These are phyloP conservation scores for Pseudomyrmex concolor DNA, from an alignment of 1,140 invertebrate genomes.

Conservation along the genomic window DNA sequence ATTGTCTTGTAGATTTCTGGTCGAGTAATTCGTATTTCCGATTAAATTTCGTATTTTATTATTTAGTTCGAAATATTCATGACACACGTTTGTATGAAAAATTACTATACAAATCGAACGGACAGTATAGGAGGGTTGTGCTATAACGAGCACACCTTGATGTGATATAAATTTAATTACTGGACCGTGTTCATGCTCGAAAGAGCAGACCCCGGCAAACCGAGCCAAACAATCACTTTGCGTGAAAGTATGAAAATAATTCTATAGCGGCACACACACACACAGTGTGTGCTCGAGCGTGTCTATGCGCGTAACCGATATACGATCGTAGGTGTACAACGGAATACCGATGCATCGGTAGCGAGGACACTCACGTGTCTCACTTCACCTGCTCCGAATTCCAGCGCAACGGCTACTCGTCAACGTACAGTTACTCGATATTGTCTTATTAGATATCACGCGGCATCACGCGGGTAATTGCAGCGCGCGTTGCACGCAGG, in stretches of 20 bases:
- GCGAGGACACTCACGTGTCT: conserved; percentile 53
- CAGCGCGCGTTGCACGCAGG: neutral
- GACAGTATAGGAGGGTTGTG: neutral
- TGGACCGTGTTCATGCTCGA: conserved; percentile 80
- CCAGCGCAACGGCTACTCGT: conserved; percentile 53
- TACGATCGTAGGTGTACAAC: conserved; percentile 42
- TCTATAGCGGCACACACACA: conserved; percentile 71
- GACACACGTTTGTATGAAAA: neutral
- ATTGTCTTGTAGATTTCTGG: conserved; percentile 5
- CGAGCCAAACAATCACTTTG: conserved; percentile 83
- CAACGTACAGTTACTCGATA: conserved; percentile 40
- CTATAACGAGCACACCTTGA: conserved; percentile 73
- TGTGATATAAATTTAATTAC: conserved; percentile 85
- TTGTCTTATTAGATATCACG: conserved; percentile 53
- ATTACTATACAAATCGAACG: neutral
- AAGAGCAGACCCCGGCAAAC: conserved; percentile 79
- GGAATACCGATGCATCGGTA: conserved; percentile 58
- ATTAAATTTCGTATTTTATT: conserved; percentile 11
- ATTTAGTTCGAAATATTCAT: neutral
- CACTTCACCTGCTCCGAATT: conserved; percentile 70
- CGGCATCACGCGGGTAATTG: neutral
- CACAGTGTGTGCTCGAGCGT: conserved; percentile 55
- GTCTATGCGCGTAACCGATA: conserved; percentile 7
- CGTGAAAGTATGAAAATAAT: conserved; percentile 85
- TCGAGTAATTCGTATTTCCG: neutral